These are phyloP conservation scores for Rhineura floridana DNA, from an alignment of 2,113 vertebrate species.

Conservation along the genomic window DNA sequence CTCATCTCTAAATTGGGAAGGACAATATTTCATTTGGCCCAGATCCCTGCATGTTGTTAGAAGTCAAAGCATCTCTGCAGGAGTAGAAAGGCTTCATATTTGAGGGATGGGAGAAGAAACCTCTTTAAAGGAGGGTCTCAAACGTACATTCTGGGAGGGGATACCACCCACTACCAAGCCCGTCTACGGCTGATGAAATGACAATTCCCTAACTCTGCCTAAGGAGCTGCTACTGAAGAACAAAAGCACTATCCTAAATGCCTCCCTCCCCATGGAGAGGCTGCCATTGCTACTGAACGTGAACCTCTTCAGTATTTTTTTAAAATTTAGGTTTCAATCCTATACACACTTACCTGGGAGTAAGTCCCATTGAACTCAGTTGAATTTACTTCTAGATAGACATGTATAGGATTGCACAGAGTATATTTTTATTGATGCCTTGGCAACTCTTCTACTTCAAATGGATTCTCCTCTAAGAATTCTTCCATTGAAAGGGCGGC, in stretches of 20 bases:
- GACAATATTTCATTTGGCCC: conserved; percentile 7
- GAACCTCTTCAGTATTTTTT: conserved; percentile 24
- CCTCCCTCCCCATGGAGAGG: neutral
- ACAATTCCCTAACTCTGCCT: neutral
- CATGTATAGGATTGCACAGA: neutral
- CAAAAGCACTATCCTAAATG: conserved; percentile 43
- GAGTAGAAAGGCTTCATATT: neutral
- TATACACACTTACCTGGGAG: neutral
- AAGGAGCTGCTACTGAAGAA: conserved; percentile 33
- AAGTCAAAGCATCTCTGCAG: neutral
- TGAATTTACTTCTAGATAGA: neutral
- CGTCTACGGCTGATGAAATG: no score
- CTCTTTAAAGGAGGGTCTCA: neutral
- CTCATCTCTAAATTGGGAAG: neutral
- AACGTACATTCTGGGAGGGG: neutral
- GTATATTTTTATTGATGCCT: neutral
- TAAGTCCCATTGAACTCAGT: neutral
- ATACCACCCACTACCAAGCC: neutral
- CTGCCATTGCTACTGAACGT: conserved; percentile 22
- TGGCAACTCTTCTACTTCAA: neutral
- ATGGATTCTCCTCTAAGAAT: conserved; percentile 21
- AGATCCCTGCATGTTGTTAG: neutral
- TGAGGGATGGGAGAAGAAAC: neutral
- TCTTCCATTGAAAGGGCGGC: conserved; percentile 43
- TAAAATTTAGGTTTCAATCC: neutral